A percentile compares a stretch with the other conserved stretches of the same genome.
Conservation (phyloP, 2,888 invertebrate species). For the Calameuta idolon region DNA sequence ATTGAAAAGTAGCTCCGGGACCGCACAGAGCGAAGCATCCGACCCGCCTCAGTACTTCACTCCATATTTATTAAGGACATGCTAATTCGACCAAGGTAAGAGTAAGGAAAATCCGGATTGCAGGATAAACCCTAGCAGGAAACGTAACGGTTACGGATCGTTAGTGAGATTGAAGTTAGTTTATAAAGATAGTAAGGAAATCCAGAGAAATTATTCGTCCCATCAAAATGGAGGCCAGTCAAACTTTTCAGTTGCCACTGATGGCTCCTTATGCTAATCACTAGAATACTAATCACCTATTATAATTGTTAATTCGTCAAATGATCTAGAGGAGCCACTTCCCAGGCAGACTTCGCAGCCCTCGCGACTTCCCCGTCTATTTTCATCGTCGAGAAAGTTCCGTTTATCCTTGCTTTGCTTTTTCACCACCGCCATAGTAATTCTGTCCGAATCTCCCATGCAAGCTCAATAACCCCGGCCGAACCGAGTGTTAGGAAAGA, state of each 20-base stretch:
- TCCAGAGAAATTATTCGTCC: no score
- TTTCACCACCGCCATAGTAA: background rate
- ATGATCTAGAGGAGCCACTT: conserved; percentile 49
- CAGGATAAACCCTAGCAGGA: no score
- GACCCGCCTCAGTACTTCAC: no score
- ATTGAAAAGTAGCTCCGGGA: no score
- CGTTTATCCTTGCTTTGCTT: background rate
- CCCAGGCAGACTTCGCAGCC: conserved; percentile 25
- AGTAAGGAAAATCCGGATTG: no score
- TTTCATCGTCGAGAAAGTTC: conserved; percentile 8
- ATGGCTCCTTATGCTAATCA: conserved; percentile 59
- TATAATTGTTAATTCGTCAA: conserved; percentile 66
- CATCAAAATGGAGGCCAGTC: conserved; percentile 28
- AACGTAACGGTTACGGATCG: no score
- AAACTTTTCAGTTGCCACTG: conserved; percentile 54
- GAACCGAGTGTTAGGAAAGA: background rate
- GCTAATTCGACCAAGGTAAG: no score
- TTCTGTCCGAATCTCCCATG: background rate
- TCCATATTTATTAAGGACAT: no score
- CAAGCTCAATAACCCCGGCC: background rate
- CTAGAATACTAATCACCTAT: conserved; percentile 58
- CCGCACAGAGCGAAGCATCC: no score
- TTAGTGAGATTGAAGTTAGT: no score
- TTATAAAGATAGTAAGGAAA: no score
- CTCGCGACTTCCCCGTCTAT: background rate